A percentile compares a stretch with the other conserved stretches of the same genome.
phyloP scores from a whole-genome alignment of 2,797 vertebrate species.

The Gymnopithys bicolor region DNA sequence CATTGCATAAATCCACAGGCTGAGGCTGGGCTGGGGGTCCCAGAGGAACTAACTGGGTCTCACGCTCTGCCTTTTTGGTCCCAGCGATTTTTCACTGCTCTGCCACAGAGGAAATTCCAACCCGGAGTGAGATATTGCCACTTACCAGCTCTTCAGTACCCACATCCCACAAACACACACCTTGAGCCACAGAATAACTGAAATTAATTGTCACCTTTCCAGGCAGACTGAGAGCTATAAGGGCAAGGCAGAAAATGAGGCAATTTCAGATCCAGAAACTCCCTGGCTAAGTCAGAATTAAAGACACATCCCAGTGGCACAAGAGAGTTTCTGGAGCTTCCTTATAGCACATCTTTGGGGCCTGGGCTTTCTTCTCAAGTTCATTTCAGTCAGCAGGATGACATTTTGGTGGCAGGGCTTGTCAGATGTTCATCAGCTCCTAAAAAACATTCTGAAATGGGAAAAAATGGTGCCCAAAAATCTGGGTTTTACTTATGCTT shows the following conservation, averaged over 20 bases:
- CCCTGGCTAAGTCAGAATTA: not conserved
- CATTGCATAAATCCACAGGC: conserved; percentile 27
- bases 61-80: not conserved
- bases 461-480: not conserved
- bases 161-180: rapidly evolving
- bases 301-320: not conserved
- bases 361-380: not conserved
- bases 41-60: not conserved
- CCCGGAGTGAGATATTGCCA: not conserved
- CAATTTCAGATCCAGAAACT: not conserved
- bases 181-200: not conserved
- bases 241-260: not conserved
- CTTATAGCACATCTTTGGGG: not conserved
- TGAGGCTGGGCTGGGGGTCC: conserved; percentile 9
- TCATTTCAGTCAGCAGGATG: not conserved
- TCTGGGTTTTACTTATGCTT: not conserved
- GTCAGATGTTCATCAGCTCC: not conserved
- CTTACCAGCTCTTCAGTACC: not conserved
- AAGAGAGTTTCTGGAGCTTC: not conserved
- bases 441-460: not conserved
- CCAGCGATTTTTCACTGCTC: not conserved
- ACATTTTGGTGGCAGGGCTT: not conserved
- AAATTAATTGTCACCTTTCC: not conserved
- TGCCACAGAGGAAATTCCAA: not conserved
- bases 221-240: not conserved